Conservation (phyloP, 1,140 invertebrate genomes). For the Hylyphantes graminicola region DNA sequence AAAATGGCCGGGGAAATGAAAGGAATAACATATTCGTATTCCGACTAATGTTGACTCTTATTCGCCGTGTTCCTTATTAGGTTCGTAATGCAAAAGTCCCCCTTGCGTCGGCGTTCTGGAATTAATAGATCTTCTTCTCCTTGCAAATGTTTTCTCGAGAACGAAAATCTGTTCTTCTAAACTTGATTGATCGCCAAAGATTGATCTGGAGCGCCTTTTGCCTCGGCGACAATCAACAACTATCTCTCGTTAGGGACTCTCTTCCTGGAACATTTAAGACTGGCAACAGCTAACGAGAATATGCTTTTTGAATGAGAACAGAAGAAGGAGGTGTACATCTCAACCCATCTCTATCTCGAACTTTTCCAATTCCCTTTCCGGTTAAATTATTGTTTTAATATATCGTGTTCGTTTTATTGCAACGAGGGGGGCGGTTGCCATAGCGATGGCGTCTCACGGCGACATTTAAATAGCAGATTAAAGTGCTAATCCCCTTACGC, state of each 20-base stretch:
- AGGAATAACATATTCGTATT: conserved; percentile 49
- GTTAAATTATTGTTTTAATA: conserved; percentile 61
- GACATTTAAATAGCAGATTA: conserved; percentile 61
- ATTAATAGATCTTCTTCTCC: conserved; percentile 57
- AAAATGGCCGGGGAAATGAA: conserved; percentile 2
- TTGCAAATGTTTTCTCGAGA: conserved; percentile 41
- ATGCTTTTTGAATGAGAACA: conserved; percentile 44
- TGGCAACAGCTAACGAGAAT: conserved; percentile 59
- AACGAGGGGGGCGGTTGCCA: conserved; percentile 31
- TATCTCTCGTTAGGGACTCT: conserved; percentile 53
- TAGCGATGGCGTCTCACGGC: conserved; percentile 54
- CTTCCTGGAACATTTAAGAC: conserved; percentile 14
- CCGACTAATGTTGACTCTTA: conserved; percentile 59
- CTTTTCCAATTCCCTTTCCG: conserved; percentile 60
- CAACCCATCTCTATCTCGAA: conserved; percentile 7
- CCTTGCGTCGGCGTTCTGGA: background rate
- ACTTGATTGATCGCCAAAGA: conserved; percentile 57
- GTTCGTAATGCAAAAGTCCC: conserved; percentile 56
- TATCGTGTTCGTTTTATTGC: conserved; percentile 53
- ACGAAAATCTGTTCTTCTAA: conserved; percentile 59
- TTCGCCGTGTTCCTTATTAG: conserved; percentile 57
- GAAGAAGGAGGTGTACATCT: conserved; percentile 54
- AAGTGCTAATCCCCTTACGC: conserved; percentile 58
- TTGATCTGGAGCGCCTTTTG: conserved; percentile 47
- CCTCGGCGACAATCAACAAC: conserved; percentile 49